Conservation (phyloP, 2,888 invertebrate genomes). For the Nesidiocoris tenuis region DNA sequence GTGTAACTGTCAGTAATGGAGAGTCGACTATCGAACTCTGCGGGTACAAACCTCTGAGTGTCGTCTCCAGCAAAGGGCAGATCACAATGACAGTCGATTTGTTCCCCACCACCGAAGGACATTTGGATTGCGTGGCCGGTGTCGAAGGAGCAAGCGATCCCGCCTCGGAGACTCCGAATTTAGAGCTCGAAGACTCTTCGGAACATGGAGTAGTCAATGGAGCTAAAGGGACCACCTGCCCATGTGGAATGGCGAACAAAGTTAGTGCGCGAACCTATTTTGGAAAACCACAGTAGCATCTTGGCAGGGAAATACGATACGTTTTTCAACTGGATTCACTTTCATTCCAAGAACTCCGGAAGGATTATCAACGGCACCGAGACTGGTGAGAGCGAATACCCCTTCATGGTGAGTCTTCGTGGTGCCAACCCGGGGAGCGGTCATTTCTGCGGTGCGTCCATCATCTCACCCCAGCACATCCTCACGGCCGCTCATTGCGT, state of each 20-base stretch:
- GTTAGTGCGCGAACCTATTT: too few species aligned
- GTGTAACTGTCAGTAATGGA: slow-evolving; percentile 4
- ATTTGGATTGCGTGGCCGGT: slow-evolving; percentile 19
- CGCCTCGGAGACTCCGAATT: slow-evolving; percentile 8
- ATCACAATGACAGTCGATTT: slow-evolving; percentile 16
- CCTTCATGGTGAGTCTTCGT: slow-evolving; percentile 24
- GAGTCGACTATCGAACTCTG: neutral
- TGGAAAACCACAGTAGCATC: neutral
- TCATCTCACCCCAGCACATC: slow-evolving; percentile 21
- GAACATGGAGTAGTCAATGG: slow-evolving; percentile 13
- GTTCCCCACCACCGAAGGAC: slow-evolving; percentile 9
- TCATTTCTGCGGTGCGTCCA: slow-evolving; percentile 32
- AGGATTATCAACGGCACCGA: slow-evolving; percentile 24
- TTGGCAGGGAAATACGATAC: neutral
- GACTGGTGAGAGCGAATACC: slow-evolving; percentile 8
- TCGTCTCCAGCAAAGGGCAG: slow-evolving; percentile 1
- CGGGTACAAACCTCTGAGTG: slow-evolving; percentile 3
- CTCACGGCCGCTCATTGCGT: slow-evolving; percentile 36
- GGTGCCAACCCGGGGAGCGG: neutral
- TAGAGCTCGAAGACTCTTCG: slow-evolving; percentile 3
- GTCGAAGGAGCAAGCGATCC: slow-evolving; percentile 18
- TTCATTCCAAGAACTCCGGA: neutral
- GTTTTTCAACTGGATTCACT: neutral
- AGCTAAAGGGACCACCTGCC: slow-evolving; percentile 13
- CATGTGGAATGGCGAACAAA: slow-evolving; percentile 20